Conservation (phyloP, 2,888 invertebrate species). For the Lycophotia porphyrea region DNA sequence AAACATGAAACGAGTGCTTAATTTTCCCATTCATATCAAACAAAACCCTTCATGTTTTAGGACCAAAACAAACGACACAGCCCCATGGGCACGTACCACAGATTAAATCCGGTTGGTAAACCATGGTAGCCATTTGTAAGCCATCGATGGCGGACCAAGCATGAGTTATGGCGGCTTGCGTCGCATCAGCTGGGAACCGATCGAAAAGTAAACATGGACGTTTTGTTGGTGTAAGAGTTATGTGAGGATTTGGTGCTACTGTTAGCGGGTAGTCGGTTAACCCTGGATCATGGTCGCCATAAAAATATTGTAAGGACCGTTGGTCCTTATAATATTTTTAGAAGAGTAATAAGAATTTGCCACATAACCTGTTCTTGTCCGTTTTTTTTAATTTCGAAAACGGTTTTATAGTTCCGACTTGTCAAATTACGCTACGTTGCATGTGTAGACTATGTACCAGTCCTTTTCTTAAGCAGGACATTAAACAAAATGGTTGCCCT, state of each 20-base stretch:
- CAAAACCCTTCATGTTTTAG: slow-evolving; percentile 24
- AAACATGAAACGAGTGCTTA: background rate
- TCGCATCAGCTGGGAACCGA: slow-evolving; percentile 63
- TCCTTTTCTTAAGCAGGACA: background rate
- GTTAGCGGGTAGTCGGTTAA: slow-evolving; percentile 22
- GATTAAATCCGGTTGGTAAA: slow-evolving; percentile 61
- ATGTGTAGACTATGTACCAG: background rate
- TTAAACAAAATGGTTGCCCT: background rate
- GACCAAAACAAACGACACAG: slow-evolving; percentile 26
- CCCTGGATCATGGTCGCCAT: background rate
- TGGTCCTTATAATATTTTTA: too few relatives aligned
- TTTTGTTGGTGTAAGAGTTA: slow-evolving; percentile 45
- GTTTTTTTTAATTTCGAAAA: background rate
- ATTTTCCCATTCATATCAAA: slow-evolving; percentile 15
- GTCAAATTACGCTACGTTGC: background rate
- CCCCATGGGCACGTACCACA: slow-evolving; percentile 50
- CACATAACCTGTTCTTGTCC: background rate
- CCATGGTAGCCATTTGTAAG: slow-evolving; percentile 56
- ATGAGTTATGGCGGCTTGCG: slow-evolving; percentile 52
- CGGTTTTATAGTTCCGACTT: background rate
- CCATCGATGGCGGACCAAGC: slow-evolving; percentile 43
- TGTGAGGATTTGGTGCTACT: slow-evolving; percentile 6
- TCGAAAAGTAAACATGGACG: slow-evolving; percentile 53
- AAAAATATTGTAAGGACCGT: background rate
- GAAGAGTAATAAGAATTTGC: background rate